Evolutionary conservation across 2,888 invertebrate species (phyloP).

Genomic region (Margaritifera margaritifera): DNA sequence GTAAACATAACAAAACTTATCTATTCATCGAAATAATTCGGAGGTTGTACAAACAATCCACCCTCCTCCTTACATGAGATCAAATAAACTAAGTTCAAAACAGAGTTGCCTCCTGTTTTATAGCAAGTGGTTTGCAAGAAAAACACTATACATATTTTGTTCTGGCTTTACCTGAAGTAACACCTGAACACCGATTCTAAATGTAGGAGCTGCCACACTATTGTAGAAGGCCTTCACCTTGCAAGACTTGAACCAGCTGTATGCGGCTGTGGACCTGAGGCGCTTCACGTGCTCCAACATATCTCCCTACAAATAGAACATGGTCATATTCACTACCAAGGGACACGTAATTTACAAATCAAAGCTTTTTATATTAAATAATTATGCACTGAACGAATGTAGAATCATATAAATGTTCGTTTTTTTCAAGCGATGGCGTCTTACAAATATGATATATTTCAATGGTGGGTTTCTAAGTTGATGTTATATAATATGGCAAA

Average conservation of each 20-base stretch:
- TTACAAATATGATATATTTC: too few species aligned
- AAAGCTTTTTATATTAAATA: neutral
- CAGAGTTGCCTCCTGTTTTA: too few species aligned
- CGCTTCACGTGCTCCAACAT: slow-evolving; percentile 54
- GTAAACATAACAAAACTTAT: too few species aligned
- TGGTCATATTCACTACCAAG: neutral
- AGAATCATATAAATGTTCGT: too few species aligned
- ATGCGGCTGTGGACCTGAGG: slow-evolving; percentile 65
- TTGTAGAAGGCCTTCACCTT: slow-evolving; percentile 95
- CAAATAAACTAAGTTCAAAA: too few species aligned
- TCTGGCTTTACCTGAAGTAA: slow-evolving; percentile 82
- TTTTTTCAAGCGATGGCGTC: too few species aligned
- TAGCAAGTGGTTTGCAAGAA: neutral
- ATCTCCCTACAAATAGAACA: slow-evolving; percentile 45
- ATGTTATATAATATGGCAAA: too few species aligned
- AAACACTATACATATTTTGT: neutral
- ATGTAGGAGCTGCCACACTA: slow-evolving; percentile 69
- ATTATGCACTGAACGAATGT: too few species aligned
- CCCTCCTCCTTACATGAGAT: too few species aligned
- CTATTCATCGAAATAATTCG: too few species aligned
- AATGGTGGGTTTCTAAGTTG: too few species aligned
- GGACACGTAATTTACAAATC: neutral
- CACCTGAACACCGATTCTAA: slow-evolving; percentile 82
- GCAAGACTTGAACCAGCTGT: slow-evolving; percentile 85
- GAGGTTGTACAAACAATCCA: too few species aligned